Evolutionary conservation across 1,140 invertebrate species (phyloP).

Genomic region (Aphis craccivora): DNA sequence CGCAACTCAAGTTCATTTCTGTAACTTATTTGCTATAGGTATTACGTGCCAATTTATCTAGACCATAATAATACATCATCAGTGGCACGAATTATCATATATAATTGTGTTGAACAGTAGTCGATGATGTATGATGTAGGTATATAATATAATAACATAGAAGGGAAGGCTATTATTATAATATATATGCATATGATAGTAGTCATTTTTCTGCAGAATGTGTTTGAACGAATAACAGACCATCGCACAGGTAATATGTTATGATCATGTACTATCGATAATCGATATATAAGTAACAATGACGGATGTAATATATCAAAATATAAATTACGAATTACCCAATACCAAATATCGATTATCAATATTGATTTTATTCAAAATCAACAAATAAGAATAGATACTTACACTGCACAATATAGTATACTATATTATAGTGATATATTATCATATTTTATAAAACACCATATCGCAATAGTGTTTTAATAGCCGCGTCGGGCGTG

Average conservation of each 20-base stretch:
- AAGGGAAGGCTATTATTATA: background rate
- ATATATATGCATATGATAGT: background rate
- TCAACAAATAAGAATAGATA: background rate
- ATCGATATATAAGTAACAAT: background rate
- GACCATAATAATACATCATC: background rate
- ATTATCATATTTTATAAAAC: background rate
- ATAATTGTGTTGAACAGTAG: background rate
- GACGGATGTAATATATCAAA: background rate
- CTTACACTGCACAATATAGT: background rate
- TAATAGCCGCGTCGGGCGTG: background rate
- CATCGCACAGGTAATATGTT: background rate
- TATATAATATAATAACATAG: background rate
- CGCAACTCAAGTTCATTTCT: conserved; percentile 19
- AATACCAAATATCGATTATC: background rate
- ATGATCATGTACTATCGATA: background rate
- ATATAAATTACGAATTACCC: background rate
- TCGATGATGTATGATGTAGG: background rate
- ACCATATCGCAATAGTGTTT: background rate
- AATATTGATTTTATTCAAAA: background rate
- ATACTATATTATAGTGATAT: background rate
- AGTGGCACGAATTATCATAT: conserved; percentile 28
- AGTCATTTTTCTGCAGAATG: background rate
- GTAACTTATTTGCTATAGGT: background rate
- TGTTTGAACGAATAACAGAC: background rate
- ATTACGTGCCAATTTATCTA: conserved; percentile 16